These are phyloP conservation scores for Pissodes strobi DNA, from an alignment of 1,140 invertebrate genomes.

Conservation along the genomic window DNA sequence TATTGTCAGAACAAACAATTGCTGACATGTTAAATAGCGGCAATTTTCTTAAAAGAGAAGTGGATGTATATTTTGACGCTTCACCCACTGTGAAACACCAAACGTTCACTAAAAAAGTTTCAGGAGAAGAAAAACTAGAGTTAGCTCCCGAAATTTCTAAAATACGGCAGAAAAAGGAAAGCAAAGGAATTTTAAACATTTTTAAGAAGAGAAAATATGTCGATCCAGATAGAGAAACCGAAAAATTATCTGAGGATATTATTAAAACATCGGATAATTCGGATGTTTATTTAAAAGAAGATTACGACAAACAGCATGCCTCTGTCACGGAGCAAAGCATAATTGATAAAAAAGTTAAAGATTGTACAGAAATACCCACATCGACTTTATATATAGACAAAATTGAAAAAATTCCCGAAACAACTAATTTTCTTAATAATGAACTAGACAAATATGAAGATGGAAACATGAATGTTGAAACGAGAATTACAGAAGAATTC, in stretches of 20 bases:
- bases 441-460: constrained; percentile 41
- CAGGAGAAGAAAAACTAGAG: constrained; percentile 8
- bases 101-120: not conserved
- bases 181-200: constrained; percentile 1
- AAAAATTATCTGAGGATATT: no score
- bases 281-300: not conserved
- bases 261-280: no score
- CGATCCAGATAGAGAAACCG: no score
- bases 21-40: constrained; percentile 39
- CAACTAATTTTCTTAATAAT: constrained; percentile 38
- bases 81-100: constrained; percentile 1
- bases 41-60: constrained; percentile 41
- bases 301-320: not conserved
- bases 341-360: no score
- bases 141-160: not conserved
- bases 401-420: constrained; percentile 23
- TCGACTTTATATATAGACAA: constrained; percentile 4
- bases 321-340: no score
- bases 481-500: not conserved
- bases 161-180: not conserved
- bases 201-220: no score
- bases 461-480: not conserved
- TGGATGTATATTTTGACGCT: constrained; percentile 41
- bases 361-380: no score
- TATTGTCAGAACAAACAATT: constrained; percentile 39